phyloP scores from a whole-genome alignment of 2,888 invertebrate genomes.

The Allacma fusca region DNA sequence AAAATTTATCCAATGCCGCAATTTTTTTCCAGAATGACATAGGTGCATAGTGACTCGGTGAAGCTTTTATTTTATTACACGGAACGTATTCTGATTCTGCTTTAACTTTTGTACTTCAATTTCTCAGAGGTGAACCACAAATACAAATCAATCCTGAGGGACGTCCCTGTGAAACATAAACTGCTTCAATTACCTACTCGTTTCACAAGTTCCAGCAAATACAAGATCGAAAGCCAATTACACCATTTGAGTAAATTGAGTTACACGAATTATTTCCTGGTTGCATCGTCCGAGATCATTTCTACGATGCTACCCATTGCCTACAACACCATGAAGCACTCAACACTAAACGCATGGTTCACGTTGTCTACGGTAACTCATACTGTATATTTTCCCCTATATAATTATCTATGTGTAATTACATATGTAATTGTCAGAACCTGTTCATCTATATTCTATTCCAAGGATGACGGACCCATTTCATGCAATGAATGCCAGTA shows the following conservation, averaged over 20 bases:
- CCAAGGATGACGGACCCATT: no score
- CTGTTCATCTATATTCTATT: no score
- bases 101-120: no score
- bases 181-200: conserved; percentile 70
- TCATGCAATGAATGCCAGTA: no score
- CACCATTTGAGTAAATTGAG: conserved; percentile 79
- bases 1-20: conserved; percentile 90
- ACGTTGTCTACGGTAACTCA: conserved; percentile 73
- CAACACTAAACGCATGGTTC: conserved; percentile 78
- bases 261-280: conserved; percentile 87
- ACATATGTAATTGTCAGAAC: no score
- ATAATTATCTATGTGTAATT: not conserved
- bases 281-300: conserved; percentile 67
- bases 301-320: conserved; percentile 6
- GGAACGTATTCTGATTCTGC: not conserved
- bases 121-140: conserved; percentile 94
- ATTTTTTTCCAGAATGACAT: conserved; percentile 81
- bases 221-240: conserved; percentile 73
- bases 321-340: conserved; percentile 48
- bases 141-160: conserved; percentile 87
- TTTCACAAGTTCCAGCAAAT: conserved; percentile 63
- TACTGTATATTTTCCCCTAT: conserved; percentile 16
- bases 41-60: conserved; percentile 73
- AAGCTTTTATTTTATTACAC: not conserved
- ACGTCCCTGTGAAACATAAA: conserved; percentile 84